Conservation (phyloP, 2,888 invertebrate genomes). For the Arctia plantaginis region DNA sequence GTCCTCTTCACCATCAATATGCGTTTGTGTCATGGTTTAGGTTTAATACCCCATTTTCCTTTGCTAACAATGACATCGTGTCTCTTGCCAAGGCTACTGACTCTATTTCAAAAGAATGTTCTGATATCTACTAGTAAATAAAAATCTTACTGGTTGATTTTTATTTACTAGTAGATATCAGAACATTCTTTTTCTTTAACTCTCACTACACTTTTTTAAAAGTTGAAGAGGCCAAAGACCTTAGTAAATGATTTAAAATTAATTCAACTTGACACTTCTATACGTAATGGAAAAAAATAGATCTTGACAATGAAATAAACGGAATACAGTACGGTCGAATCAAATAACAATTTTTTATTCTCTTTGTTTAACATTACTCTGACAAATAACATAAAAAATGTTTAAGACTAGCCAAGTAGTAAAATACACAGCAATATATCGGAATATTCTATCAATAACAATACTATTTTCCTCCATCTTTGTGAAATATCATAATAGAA, state of each 20-base stretch:
- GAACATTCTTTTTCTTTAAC: too few relatives aligned
- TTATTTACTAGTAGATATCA: too few relatives aligned
- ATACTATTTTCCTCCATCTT: not conserved
- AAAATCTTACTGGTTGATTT: too few relatives aligned
- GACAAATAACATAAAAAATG: not conserved
- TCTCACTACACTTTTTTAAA: too few relatives aligned
- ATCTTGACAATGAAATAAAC: not conserved
- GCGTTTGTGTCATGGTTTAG: too few relatives aligned
- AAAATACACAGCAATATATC: not conserved
- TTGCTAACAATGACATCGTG: not conserved
- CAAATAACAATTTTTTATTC: too few relatives aligned
- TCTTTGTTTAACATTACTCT: not conserved
- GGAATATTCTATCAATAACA: not conserved
- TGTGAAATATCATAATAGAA: conserved; percentile 15
- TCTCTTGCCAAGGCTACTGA: not conserved
- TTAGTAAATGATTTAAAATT: not conserved
- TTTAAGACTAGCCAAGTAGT: not conserved
- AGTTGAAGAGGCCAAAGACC: too few relatives aligned
- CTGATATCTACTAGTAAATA: too few relatives aligned
- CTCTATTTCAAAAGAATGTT: too few relatives aligned
- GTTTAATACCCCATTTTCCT: not conserved
- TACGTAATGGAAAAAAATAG: not conserved
- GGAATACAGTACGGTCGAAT: not conserved
- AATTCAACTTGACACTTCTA: not conserved
- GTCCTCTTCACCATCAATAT: too few relatives aligned